These are phyloP conservation scores for Sula dactylatra DNA, from an alignment of 2,113 vertebrate genomes.

Conservation along the genomic window DNA sequence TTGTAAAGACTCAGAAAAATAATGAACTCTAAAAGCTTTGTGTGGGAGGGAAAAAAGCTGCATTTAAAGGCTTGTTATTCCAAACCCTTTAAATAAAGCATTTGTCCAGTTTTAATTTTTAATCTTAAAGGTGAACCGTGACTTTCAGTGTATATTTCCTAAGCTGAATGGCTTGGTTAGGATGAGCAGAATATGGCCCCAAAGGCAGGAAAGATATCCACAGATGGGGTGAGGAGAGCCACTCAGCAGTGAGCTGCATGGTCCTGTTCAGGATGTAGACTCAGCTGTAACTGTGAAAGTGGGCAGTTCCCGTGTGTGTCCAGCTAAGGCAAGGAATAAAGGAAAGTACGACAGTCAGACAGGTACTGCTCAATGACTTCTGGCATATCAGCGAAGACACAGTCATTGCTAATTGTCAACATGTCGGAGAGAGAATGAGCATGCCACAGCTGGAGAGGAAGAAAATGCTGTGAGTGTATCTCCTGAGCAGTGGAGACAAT, in stretches of 20 bases:
- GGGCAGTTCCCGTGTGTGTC: neutral
- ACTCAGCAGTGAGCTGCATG: neutral
- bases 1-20: neutral
- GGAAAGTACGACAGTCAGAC: neutral
- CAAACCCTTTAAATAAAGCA: neutral
- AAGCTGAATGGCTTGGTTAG: neutral
- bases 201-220: neutral
- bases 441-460: neutral
- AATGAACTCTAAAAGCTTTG: neutral
- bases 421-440: neutral
- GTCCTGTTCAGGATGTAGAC: neutral
- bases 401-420: neutral
- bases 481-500: neutral
- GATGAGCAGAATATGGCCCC: neutral
- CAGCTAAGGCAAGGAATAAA: neutral
- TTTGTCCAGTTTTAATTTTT: neutral
- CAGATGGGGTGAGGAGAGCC: neutral
- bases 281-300: neutral
- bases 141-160: neutral
- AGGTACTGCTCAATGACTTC: neutral
- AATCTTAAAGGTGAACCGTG: neutral
- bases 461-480: neutral
- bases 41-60: neutral
- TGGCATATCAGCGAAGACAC: fast-evolving
- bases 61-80: neutral